A percentile compares a stretch with the other conserved stretches of the same genome.
Conservation (phyloP, 2,797 vertebrate species). For the Crocodylus rhombifer region DNA sequence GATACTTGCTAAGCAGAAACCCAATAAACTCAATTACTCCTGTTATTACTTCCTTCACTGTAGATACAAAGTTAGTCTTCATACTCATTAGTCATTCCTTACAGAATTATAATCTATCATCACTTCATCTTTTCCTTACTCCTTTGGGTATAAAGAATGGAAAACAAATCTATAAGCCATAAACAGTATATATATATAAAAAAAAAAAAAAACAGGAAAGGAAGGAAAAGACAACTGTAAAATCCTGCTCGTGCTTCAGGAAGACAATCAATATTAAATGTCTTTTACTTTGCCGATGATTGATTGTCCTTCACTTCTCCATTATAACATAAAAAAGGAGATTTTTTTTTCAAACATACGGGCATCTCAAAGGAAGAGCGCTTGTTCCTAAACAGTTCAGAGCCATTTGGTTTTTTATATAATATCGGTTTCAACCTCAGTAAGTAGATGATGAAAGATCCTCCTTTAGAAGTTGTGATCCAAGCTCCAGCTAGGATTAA, state of each 20-base stretch:
- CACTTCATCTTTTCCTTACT: slow-evolving; percentile 44
- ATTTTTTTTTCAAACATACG: neutral
- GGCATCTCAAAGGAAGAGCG: neutral
- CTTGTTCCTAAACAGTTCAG: neutral
- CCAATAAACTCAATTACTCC: slow-evolving; percentile 32
- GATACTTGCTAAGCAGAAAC: slow-evolving; percentile 48
- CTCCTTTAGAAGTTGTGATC: neutral
- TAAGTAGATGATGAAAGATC: neutral
- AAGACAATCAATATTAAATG: slow-evolving; percentile 30
- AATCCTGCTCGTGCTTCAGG: slow-evolving; percentile 27
- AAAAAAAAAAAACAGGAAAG: neutral
- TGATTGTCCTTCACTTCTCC: slow-evolving; percentile 29
- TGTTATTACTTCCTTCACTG: neutral
- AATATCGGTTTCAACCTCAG: neutral
- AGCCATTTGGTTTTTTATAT: neutral
- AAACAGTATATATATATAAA: neutral
- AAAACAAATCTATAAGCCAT: slow-evolving; percentile 59
- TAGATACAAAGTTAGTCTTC: slow-evolving; percentile 8
- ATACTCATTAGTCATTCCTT: slow-evolving; percentile 64
- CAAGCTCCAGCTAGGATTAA: neutral
- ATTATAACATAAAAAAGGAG: neutral
- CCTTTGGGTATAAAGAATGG: slow-evolving; percentile 40
- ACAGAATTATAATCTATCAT: slow-evolving; percentile 66
- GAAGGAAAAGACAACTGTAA: neutral
- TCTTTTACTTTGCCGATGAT: slow-evolving; percentile 43